These are phyloP conservation scores for Paracanthobrama guichenoti DNA, from an alignment of 2,113 vertebrate genomes.

Conservation along the genomic window DNA sequence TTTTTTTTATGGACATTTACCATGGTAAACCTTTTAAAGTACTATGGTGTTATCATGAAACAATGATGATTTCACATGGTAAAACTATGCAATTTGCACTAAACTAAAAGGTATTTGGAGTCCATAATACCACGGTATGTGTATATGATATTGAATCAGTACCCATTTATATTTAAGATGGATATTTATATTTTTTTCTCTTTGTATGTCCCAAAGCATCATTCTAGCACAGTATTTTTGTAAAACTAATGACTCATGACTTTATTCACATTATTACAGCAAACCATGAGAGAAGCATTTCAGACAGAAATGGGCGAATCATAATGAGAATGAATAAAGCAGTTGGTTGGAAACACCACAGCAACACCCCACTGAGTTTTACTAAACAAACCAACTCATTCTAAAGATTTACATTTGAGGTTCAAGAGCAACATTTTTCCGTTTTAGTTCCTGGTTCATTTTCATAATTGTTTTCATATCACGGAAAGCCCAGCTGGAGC, in stretches of 20 bases:
- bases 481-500: neutral
- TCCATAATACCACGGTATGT: neutral
- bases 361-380: neutral
- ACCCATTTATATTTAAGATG: neutral
- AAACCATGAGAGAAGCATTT: neutral
- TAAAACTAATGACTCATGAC: neutral
- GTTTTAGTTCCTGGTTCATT: conserved; percentile 11
- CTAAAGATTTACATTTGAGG: conserved; percentile 21
- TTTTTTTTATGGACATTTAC: neutral
- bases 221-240: neutral
- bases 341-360: neutral
- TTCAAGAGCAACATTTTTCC: neutral
- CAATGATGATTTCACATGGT: neutral
- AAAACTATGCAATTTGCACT: neutral
- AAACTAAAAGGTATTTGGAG: neutral
- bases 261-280: neutral
- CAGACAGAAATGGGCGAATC: neutral
- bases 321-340: conserved; percentile 5
- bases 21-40: neutral
- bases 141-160: neutral
- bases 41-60: neutral
- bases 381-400: neutral
- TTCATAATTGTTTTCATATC: conserved; percentile 11
- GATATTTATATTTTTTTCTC: neutral
- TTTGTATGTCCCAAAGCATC: neutral